Evolutionary conservation across 2,888 invertebrate genomes (phyloP), one percentile per base, ranked within the genome.

Genomic region (Agrilus biguttatus): DNA sequence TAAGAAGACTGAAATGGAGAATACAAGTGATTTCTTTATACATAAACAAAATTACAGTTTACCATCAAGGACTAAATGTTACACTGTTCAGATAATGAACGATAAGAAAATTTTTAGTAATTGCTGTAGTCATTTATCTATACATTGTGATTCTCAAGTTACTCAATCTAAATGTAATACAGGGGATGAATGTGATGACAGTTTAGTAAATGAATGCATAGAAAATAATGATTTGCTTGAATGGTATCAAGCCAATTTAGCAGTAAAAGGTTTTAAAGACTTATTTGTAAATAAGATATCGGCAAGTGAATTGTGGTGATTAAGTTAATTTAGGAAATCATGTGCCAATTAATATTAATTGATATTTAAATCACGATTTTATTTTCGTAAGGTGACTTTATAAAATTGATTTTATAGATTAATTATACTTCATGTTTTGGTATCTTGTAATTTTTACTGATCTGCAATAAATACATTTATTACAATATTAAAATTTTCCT

Each of bases 201-300:
- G 40, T 41, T 39, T 36, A 13, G 37, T 42, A 21, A 34, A 32
- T 41, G 36, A 35, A 42, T 43, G 19, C 21, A 48, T 45, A 36
- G 43, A 51, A 40, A 34, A 13, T 39, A 43, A 48, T 21, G 43
- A 48, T 38, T 42, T 49, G 35, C 43, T 52, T 39, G 49, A 58
- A 41, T 77, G 76, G 76, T 74, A 68, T 57, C 72, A 75, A 53
- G 73, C 71, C 14, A 69, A 63, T 41, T 67, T 69, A 58, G 59
- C 70, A 23, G 65, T 76, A 61, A 74, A 73, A 57, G 76, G 75
- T 14, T 76, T 74, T 52, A 75, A 72, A 63, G 75, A 75, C 55
- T 68, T 68, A 52, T 56, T 69, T 57, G 64, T 75, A 12, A 69
- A 74, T 60, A 74, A 74, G 28, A 65, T 61, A 51, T 74, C 75